Evolutionary conservation across 1,140 invertebrate species (phyloP), one percentile per base, ranked within the genome.

Genomic region (Parasteatoda tepidariorum): DNA sequence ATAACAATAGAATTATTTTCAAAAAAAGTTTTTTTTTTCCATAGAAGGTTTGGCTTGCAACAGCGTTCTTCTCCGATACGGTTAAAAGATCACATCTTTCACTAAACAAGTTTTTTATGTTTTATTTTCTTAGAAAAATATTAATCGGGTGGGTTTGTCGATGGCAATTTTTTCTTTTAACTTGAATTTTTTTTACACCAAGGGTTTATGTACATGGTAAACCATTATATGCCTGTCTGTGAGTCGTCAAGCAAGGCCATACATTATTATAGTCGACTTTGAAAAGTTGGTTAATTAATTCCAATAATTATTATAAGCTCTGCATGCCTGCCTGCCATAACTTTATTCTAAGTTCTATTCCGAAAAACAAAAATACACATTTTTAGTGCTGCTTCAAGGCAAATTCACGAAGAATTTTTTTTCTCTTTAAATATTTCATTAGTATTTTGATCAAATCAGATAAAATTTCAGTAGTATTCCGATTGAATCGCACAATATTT

Each of bases 271-370:
- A 78, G 75, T 78, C 67, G 75, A 78, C 75, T 78, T 78, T 78
- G 75, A 78, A 78, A 67, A 78, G 75, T 78, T 78, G 62, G 41
- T 66, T 38, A 64, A 30, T 41, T 76, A 62, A 78, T 62, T 78
- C 62, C 48, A 28, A 55, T 62, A 78, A 41, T 38, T 76, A 67
- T 78, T 48, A 48, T 78, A 78, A 78, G 75, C 75, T 78, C 75
- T 78, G 75, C 75, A 78, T 78, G 75, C 75, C 75, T 78, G 75
- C 75, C 75, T 78, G 75, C 75, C 75, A 78, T 78, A 78, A 61
- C 41, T 78, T 78, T 31, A 24, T 64, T 64, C 34, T 15, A 22
- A 33, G 30, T 33, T 38, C 26, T 26, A 41, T 64, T 76, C 34
- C n/a, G 28, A 57, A 76, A 34, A 30, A 26, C 33, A 67, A 30